Evolutionary conservation across 2,113 vertebrate genomes (phyloP).

Genomic region (Brachyhypopomus gauderio): DNA sequence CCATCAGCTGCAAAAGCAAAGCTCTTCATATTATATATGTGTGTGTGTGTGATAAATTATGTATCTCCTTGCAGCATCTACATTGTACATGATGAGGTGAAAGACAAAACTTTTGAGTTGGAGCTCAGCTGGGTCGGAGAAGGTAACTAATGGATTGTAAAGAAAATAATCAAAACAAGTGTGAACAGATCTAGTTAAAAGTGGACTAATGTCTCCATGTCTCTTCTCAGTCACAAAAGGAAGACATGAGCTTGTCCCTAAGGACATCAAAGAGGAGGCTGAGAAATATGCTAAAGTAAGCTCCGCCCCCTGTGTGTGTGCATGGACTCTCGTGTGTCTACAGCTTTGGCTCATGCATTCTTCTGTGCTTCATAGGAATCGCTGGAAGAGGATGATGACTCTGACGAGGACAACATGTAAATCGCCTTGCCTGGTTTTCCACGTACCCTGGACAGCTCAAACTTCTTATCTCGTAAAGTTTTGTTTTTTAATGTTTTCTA

Average conservation of each 20-base stretch:
- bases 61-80: conserved; percentile 90
- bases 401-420: conserved; percentile 99
- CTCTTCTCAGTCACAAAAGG: conserved; percentile 84
- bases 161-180: background rate
- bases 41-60: too few species aligned
- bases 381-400: conserved; percentile 98
- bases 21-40: too few species aligned
- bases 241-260: conserved; percentile 93
- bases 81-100: conserved; percentile 98
- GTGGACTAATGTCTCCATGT: background rate
- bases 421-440: conserved; percentile 29
- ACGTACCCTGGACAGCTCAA: conserved; percentile 17
- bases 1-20: too few species aligned
- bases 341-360: background rate
- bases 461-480: conserved; percentile 3
- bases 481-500: conserved; percentile 66
- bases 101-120: conserved; percentile 97
- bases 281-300: conserved; percentile 98
- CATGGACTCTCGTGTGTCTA: background rate
- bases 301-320: conserved; percentile 66
- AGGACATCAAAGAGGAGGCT: conserved; percentile 92
- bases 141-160: conserved; percentile 72
- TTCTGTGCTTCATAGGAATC: conserved; percentile 84
- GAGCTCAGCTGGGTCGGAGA: conserved; percentile 99
- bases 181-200: background rate